Evolutionary conservation across 2,797 vertebrate species (phyloP).

Genomic region (Xiphophorus birchmanni): DNA sequence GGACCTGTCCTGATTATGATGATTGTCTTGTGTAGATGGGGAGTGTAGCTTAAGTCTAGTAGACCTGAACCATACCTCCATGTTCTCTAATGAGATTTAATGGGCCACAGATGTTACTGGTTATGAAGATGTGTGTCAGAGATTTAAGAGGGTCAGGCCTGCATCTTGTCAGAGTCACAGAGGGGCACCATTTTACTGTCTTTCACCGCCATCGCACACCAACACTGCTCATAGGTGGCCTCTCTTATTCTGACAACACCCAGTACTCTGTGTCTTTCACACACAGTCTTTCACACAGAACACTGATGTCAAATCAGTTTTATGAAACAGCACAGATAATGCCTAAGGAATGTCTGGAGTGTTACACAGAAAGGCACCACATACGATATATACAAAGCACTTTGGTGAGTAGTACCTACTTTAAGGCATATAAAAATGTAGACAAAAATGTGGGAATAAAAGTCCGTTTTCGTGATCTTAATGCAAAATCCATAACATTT

Average conservation of each 20-base stretch:
- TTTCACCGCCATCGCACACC: constrained; percentile 32
- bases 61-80: constrained; percentile 1
- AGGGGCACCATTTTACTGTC: constrained; percentile 63
- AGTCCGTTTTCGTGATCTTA: constrained; percentile 43
- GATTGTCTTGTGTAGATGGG: constrained; percentile 4
- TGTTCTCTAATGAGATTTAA: constrained; percentile 69
- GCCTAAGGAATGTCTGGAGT: constrained; percentile 79
- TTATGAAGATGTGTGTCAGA: constrained; percentile 72
- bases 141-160: constrained; percentile 73
- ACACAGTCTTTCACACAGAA: constrained; percentile 24
- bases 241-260: constrained; percentile 55
- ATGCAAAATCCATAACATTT: constrained; percentile 62
- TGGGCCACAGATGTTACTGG: constrained; percentile 69
- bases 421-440: constrained; percentile 38
- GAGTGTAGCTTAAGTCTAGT: constrained; percentile 44
- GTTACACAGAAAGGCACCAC: constrained; percentile 78
- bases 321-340: constrained; percentile 56
- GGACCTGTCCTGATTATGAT: not conserved
- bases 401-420: constrained; percentile 63
- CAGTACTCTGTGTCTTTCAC: constrained; percentile 32
- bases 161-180: constrained; percentile 64
- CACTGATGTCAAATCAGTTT: constrained; percentile 47
- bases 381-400: constrained; percentile 81
- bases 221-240: constrained; percentile 54
- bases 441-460: constrained; percentile 23